Evolutionary conservation across 1,140 invertebrate genomes (phyloP), one percentile per base, ranked within the genome.

Genomic region (Danaus plexippus): DNA sequence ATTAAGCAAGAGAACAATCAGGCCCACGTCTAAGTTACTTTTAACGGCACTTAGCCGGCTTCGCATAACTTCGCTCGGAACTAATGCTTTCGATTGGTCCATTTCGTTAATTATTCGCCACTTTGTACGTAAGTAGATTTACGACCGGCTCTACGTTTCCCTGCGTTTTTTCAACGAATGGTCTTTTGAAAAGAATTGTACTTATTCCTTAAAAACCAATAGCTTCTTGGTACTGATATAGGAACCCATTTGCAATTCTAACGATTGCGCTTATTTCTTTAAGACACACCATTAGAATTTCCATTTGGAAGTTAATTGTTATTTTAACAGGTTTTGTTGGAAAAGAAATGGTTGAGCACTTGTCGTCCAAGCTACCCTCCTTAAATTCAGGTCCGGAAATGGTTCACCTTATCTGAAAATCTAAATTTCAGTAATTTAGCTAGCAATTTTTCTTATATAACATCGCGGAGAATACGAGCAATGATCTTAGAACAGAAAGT

Each of bases 81-180:
- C 78, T 83, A 86, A 85, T 83, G 80, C 80, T 75, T 77, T 73
- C 78, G 81, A 86, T 86, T 77, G 80, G 80, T 80, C 81, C 83
- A 85, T 86, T 86, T 80, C 78, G 77, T 85, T 86, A 86, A 86
- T 86, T 86, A 86, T 86, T 86, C 83, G 78, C 77, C 80, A 86
- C 83, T 86, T 83, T 80, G 73, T 82, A 84, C 75, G 78, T 86
- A 86, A 86, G 81, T 84, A 79, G 83, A 86, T 86, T 86, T 86
- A 85, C 76, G 78, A 71, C 73, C 67, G 60, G 74, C 73, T 80
- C 77, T 81, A 70, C 61, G 63, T 67, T 61, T 70, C 55, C 72
- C 71, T 71, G 69, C 67, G 62, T 75, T 75, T 73, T 75, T 74
- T 64, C 60, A 65, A 59, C 63, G 53, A 69, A 65, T 65, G 62